Percentiles rank a stretch among this genome's conserved stretches.
Evolutionary conservation across 2,888 invertebrate species (phyloP).

Genomic region (Penaeus monodon): DNA sequence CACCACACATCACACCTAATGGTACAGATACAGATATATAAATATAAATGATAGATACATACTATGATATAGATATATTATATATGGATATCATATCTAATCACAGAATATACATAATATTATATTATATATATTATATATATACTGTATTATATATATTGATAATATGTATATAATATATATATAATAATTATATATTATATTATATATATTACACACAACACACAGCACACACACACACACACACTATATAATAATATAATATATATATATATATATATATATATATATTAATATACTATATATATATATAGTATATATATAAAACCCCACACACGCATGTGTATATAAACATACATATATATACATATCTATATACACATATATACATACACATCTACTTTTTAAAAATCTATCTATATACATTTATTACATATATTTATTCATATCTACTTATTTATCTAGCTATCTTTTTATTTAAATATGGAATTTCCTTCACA

Average conservation of each 20-base stretch:
- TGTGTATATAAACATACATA: background rate
- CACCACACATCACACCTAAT: too few species aligned
- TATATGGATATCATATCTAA: too few species aligned
- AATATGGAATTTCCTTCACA: background rate
- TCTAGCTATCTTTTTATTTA: background rate
- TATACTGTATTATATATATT: too few species aligned
- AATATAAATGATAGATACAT: background rate
- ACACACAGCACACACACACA: background rate
- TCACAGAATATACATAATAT: too few species aligned
- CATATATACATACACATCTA: background rate
- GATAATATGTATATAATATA: too few species aligned
- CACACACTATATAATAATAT: background rate
- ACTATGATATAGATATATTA: too few species aligned
- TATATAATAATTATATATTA: too few species aligned
- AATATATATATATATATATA: constrained; percentile 24
- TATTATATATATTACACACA: too few species aligned
- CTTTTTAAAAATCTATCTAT: constrained; percentile 9
- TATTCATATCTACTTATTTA: too few species aligned
- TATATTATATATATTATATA: too few species aligned
- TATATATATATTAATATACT: background rate
- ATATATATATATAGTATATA: too few species aligned
- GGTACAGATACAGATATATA: background rate
- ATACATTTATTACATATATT: background rate
- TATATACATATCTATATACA: background rate
- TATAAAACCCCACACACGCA: too few species aligned